A percentile compares a stretch with the other conserved stretches of the same genome.
phyloP scores from a whole-genome alignment of 1,140 invertebrate species.

The Telenomus remus region DNA sequence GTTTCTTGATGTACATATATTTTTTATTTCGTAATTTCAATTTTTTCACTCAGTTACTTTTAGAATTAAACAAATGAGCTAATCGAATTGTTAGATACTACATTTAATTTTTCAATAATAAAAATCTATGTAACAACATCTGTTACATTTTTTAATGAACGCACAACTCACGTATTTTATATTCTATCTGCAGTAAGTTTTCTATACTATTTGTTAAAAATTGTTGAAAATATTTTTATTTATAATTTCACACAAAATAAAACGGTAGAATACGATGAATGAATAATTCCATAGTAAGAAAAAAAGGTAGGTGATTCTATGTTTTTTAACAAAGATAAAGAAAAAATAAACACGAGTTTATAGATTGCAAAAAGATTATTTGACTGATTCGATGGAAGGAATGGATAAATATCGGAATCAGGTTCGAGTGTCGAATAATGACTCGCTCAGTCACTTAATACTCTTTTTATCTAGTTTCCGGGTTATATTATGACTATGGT shows the following conservation, averaged over 20 bases:
- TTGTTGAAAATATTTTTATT: too few relatives aligned
- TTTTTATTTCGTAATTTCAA: too few relatives aligned
- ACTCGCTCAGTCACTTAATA: conserved; percentile 1
- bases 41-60: neutral
- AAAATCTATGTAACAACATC: conserved; percentile 17
- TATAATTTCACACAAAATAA: too few relatives aligned
- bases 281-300: too few relatives aligned
- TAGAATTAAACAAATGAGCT: neutral
- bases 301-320: too few relatives aligned
- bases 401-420: neutral
- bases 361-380: too few relatives aligned
- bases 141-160: conserved; percentile 15
- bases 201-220: too few relatives aligned
- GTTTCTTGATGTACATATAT: conserved; percentile 9
- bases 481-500: conserved; percentile 67
- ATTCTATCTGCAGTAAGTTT: neutral
- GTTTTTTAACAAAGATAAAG: too few relatives aligned
- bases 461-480: conserved; percentile 67
- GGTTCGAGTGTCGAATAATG: too few relatives aligned
- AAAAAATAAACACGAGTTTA: too few relatives aligned
- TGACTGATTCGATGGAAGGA: too few relatives aligned
- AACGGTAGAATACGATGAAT: too few relatives aligned
- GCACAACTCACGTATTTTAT: neutral
- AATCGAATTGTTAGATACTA: conserved; percentile 14
- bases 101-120: conserved; percentile 10